phyloP scores from a whole-genome alignment of 2,888 invertebrate species.

The Lepidonotus clava region DNA sequence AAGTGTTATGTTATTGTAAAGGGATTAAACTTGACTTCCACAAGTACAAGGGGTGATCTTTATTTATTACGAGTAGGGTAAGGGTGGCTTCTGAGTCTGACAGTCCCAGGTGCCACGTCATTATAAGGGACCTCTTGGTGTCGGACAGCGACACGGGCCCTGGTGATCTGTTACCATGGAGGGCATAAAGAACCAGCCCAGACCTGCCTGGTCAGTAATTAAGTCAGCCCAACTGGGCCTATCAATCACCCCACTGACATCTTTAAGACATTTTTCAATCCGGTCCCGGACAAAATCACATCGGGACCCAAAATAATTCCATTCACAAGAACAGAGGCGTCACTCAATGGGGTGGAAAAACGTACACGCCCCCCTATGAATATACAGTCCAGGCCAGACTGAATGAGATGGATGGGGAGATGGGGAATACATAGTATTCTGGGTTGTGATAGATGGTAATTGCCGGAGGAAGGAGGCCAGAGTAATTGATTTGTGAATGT shows the following conservation, averaged over 20 bases:
- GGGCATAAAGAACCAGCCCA: background rate
- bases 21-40: too few species aligned
- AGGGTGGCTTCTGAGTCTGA: too few species aligned
- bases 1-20: too few species aligned
- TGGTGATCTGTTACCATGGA: conserved; percentile 3
- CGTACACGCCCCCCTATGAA: background rate
- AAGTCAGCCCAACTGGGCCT: background rate
- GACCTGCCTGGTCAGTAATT: background rate
- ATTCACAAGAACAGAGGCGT: background rate
- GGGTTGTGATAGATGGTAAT: background rate
- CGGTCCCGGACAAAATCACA: background rate
- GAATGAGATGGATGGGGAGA: too few species aligned
- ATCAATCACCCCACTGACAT: conserved; percentile 1
- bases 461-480: background rate
- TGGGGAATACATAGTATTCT: background rate
- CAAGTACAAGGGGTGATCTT: too few species aligned
- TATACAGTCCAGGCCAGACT: background rate
- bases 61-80: too few species aligned
- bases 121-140: background rate
- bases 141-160: background rate
- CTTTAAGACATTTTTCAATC: background rate
- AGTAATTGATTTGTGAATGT: conserved; percentile 27
- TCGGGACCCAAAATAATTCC: background rate
- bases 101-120: background rate
- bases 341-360: conserved; percentile 10